phyloP scores from a whole-genome alignment of 2,888 invertebrate species.

The Bhutanitis thaidina region DNA sequence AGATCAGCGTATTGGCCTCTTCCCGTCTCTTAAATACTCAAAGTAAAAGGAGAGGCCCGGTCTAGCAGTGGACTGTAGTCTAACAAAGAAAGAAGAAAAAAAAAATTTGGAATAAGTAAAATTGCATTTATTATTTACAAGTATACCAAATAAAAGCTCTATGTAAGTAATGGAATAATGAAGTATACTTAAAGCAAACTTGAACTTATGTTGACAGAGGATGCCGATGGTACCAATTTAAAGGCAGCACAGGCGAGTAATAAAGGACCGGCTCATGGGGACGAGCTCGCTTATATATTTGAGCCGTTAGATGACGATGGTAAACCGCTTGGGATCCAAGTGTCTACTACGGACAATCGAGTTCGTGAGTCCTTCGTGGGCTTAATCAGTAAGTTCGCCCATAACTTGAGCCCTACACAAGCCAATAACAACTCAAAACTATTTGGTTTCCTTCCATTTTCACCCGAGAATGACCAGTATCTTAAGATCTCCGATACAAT shows the following conservation, averaged over 20 bases:
- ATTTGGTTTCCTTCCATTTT: slow-evolving; percentile 42
- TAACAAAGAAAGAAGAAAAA: no score
- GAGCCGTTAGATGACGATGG: slow-evolving; percentile 82
- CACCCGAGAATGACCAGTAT: slow-evolving; percentile 51
- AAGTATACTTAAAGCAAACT: not conserved
- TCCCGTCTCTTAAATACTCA: no score
- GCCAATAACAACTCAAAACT: slow-evolving; percentile 30
- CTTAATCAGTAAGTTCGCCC: slow-evolving; percentile 84
- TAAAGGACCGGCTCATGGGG: slow-evolving; percentile 82
- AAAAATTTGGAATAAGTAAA: no score
- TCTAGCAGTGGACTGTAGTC: no score
- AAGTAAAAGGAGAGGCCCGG: no score
- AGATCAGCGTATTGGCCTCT: no score
- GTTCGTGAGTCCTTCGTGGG: slow-evolving; percentile 84
- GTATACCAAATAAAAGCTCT: no score
- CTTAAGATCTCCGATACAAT: slow-evolving; percentile 51
- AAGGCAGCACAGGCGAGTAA: slow-evolving; percentile 19
- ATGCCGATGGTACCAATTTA: slow-evolving; percentile 26
- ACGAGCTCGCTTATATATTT: slow-evolving; percentile 86
- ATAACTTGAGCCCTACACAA: slow-evolving; percentile 41
- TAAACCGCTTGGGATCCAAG: slow-evolving; percentile 60
- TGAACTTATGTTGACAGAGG: slow-evolving; percentile 20
- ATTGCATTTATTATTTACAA: no score
- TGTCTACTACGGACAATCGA: slow-evolving; percentile 78
- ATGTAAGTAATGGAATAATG: no score